These are phyloP conservation scores for Ophioninae sp. DNA, from an alignment of 2,888 invertebrate genomes.

Conservation along the genomic window DNA sequence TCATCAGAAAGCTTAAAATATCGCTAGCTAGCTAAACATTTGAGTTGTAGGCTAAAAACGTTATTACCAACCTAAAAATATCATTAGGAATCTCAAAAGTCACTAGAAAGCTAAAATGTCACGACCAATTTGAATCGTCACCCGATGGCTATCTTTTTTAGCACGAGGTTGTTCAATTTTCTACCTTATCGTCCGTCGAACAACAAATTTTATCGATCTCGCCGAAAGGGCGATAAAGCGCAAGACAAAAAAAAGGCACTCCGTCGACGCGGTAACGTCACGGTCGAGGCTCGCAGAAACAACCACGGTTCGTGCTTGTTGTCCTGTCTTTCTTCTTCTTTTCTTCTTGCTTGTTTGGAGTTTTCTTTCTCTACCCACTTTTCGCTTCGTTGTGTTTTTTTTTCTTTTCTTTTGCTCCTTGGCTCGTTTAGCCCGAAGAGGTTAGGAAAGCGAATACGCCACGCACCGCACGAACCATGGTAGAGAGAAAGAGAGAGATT, in stretches of 20 bases:
- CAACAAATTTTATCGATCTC: slow-evolving; percentile 1
- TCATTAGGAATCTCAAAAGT: no score
- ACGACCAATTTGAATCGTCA: no score
- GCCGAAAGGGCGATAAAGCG: not conserved
- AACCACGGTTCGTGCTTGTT: not conserved
- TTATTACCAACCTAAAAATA: no score
- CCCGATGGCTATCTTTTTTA: no score
- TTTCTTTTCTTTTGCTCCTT: not conserved
- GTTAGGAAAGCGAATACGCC: slow-evolving; percentile 7
- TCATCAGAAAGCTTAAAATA: no score
- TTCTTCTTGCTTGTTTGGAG: not conserved
- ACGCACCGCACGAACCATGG: slow-evolving; percentile 18
- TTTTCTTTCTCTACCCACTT: no score
- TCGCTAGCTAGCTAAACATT: no score
- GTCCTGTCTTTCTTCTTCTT: not conserved
- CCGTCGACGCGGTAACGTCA: slow-evolving; percentile 6
- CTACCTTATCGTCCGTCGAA: not conserved
- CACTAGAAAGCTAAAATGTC: no score
- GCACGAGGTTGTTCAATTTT: no score
- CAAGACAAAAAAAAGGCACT: not conserved
- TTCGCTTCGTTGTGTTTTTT: not conserved
- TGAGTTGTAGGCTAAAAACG: no score
- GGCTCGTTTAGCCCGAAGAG: not conserved
- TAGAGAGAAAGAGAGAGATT: not conserved
- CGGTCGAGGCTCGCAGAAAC: slow-evolving; percentile 9